Evolutionary conservation across 2,888 invertebrate genomes (phyloP).

Genomic region (Drosophila kambysellisi): DNA sequence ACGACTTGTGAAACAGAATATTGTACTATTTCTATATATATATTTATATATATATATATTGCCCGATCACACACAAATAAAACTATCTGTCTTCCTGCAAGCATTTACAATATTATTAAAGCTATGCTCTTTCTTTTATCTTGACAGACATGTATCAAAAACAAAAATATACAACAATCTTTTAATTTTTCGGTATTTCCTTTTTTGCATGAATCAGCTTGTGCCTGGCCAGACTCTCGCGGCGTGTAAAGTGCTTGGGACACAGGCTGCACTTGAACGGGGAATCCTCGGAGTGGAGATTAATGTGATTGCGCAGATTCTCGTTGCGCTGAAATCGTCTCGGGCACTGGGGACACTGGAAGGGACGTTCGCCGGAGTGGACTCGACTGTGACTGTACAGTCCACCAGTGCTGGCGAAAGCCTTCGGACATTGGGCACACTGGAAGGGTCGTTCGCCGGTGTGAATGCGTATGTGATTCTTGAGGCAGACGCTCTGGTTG

Average conservation of each 20-base stretch:
- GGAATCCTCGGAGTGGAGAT: constrained; percentile 3
- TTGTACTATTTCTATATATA: constrained; percentile 29
- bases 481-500: background rate
- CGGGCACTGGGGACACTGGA: constrained; percentile 11
- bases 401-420: background rate
- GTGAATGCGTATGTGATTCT: constrained; percentile 11
- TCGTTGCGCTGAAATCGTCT: constrained; percentile 7
- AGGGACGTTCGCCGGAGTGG: constrained; percentile 1
- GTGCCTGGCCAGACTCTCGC: background rate
- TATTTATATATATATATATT: background rate
- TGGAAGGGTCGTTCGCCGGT: constrained; percentile 14
- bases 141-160: background rate
- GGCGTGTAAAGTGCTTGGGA: constrained; percentile 4
- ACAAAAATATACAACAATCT: background rate
- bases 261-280: constrained; percentile 1
- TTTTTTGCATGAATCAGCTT: background rate
- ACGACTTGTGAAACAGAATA: constrained; percentile 37
- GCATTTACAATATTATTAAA: background rate
- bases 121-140: background rate
- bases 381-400: constrained; percentile 2
- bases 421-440: constrained; percentile 4
- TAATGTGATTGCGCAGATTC: constrained; percentile 6
- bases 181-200: background rate
- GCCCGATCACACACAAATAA: constrained; percentile 3
- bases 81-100: background rate